Base-by-base conservation (phyloP, 2,113 vertebrate genomes). In the Pseudorhombus dupliciocellatus region DNA sequence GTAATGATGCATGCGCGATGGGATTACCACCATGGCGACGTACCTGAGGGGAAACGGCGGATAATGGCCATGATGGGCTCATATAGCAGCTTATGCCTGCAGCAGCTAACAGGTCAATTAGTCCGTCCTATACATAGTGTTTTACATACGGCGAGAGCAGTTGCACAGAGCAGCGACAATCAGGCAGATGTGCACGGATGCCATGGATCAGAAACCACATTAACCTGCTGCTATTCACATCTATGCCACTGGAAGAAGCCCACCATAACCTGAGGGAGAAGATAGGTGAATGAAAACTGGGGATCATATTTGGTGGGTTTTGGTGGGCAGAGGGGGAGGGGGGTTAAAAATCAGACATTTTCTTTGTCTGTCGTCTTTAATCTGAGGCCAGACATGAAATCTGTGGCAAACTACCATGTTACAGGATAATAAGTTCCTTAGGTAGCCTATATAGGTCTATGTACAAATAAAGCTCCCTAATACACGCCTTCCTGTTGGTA, bases 1-100 rank as follows among this genome's bases (percentile, higher is more conserved):
- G 88, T 92, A 92, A 92, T 93, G 92, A 91, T 91, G 90, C 91
- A 90, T 92, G 85, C 53, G 68, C 88, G 82, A 87, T 89, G 87
- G 91, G 90, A 93, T 93, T 92, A 91, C 61, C 77, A 86, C 73
- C 67, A 81, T 69, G 75, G 74, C 48, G 61, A 67, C 52, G 73
- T 90, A 93, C 90, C 88, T 92, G 79, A 66, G 88, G 90, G 88
- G 11, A 79, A 71, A 73, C 74, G 60, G 72, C 22, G 67, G 76
- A 89, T 59, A 90, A 91, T 84, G 79, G 80, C 77, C 56, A 57
- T 86, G 75, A 82, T 84, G 85, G 80, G 80, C 71, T 78, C 62
- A 75, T 77, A 79, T 67, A 90, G 75, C 73, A 77, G 69, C 62
- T 55, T 76, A 67, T 74, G 70, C 82, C 78, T 81, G 72, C 68